These are phyloP conservation scores for Volucella inanis DNA, from an alignment of 2,888 invertebrate species.

Conservation along the genomic window DNA sequence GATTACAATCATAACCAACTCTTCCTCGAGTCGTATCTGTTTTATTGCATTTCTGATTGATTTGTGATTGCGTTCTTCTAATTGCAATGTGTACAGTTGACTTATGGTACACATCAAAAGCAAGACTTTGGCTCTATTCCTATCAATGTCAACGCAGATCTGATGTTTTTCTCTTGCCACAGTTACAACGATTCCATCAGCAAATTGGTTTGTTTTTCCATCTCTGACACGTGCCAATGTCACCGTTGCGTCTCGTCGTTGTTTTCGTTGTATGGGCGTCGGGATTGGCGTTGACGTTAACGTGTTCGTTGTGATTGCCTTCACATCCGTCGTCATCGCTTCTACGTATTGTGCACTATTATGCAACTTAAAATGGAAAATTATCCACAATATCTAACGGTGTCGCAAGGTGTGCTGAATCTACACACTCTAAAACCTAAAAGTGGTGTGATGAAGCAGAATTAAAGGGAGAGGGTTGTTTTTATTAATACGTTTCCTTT, in stretches of 20 bases:
- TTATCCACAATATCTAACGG: constrained; percentile 24
- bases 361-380: constrained; percentile 23
- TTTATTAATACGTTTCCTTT: neutral
- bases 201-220: neutral
- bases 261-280: no score
- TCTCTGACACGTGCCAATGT: constrained; percentile 27
- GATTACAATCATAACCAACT: neutral
- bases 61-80: constrained; percentile 26
- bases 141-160: neutral
- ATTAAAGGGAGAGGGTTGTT: neutral
- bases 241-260: neutral
- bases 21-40: no score
- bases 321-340: neutral
- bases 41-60: constrained; percentile 23
- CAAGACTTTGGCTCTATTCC: neutral
- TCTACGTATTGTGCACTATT: neutral
- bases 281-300: neutral
- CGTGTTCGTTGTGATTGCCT: neutral
- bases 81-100: neutral
- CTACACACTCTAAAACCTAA: neutral
- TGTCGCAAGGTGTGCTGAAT: constrained; percentile 11
- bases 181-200: neutral
- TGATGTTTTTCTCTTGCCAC: neutral
- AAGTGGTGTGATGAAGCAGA: constrained; percentile 19
- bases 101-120: neutral